Base-by-base conservation (phyloP, 2,888 invertebrate species). In the Nineta flava region DNA sequence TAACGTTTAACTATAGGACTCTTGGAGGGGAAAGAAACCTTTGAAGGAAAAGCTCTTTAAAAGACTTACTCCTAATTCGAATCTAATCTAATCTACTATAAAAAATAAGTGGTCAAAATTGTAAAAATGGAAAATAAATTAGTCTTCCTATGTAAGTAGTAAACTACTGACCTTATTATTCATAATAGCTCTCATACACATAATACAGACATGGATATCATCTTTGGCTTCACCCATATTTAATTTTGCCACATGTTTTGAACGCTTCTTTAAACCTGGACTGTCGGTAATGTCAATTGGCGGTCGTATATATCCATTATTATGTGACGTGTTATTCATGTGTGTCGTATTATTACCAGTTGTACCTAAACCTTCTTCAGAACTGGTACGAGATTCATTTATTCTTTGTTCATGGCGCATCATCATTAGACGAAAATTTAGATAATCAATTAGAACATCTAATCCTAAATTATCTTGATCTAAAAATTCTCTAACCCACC, bases 171-270 rank as follows among this genome's bases (percentile, higher is more conserved):
- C 84, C 78, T 97, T 97, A 66, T 99, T 97, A 70, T 99, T 99
- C 97, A 99, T 99, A 62, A 99, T 96, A 58, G 97, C 97, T 51
- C 97, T 77, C 75, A 99, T 83, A 65, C 97, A 99, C 86, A 95
- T 90, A 62, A 99, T 95, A 74, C 96, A 96, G 53, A 97, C 94
- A 70, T 99, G 97, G 62, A 99, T 95, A 65, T 99, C 99, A 66
- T 97, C 97, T 54, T 93, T 90, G 51, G 94, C 87, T 59, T 92
- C 90, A 49, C 93, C 93, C 91, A 93, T 91, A 66, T 91, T 92
- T 55, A 93, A 72, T 58, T 87, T 79, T 47, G 88, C 87, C 34
- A 90, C 87, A 66, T 92, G 92, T 53, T 87, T 74, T 38, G 86
- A 83, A 53, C 90, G 74, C 42, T 87, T 68, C 59, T 84, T 79